Evolutionary conservation across 2,797 vertebrate species (phyloP), one percentile per base, ranked within the genome.

Genomic region (Cynodonichthys magdalenae): DNA sequence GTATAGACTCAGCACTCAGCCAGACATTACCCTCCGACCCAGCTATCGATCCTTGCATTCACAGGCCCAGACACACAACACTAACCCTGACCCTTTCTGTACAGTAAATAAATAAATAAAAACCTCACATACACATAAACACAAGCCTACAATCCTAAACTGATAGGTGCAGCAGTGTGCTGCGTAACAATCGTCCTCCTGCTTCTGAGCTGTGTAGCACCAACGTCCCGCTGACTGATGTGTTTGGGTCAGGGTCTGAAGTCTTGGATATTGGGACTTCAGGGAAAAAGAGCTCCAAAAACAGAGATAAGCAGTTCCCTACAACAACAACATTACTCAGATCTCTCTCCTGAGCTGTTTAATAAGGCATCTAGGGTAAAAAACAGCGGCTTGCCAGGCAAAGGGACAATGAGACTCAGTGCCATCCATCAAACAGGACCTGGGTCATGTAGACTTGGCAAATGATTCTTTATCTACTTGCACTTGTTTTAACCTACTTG

Each of bases 11-110:
- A 90, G 90, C 87, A 89, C 87, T 92, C 85, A 84, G 87, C 68
- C 70, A 88, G 81, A 88, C 89, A 90, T 92, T 92, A 93, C 86
- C 90, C 91, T 88, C 81, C 89, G 90, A 92, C 91, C 90, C 82
- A 66, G 74, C 81, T 79, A 92, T 90, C 74, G 90, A 93, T 92
- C 87, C 77, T 47, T 19, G 55, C 63, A 63, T 76, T 80, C 77
- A 48, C 69, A 46, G 83, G 64, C 87, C 87, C 71, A 84, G 87
- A 91, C 85, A 77, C 80, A 83, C 75, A 83, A 76, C 81, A 49
- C 76, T 27, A 48, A 74, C 59, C 76, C 64, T 84, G 85, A 89
- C 82, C 88, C 78, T 49, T 73, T 39, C 63, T 4, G 29, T 0
- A 45, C 46, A 49, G 36, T 24, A 65, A 51, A 80, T 47, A 36